Percentiles rank a stretch among this genome's conserved stretches.
Conservation (phyloP, 2,888 invertebrate species). For the Ichneumon xanthorius region DNA sequence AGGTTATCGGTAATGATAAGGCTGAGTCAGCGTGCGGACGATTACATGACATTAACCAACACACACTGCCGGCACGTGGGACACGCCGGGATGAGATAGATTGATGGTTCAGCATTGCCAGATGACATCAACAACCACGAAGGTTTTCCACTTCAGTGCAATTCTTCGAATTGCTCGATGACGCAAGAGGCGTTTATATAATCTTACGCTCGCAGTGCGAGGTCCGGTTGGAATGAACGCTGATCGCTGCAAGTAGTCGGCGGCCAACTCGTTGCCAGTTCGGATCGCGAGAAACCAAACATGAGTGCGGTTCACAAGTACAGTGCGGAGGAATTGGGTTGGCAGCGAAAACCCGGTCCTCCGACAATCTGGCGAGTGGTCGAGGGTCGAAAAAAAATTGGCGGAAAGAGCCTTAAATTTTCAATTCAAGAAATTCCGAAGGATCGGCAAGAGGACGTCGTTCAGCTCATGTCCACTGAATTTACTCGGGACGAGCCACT, state of each 20-base stretch:
- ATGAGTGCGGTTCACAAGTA: neutral
- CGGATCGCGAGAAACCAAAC: neutral
- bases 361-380: slow-evolving; percentile 75
- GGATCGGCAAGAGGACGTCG: slow-evolving; percentile 75
- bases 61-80: too few relatives aligned
- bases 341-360: slow-evolving; percentile 71
- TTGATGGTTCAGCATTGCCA: too few relatives aligned
- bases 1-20: too few relatives aligned
- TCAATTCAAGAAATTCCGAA: slow-evolving; percentile 78
- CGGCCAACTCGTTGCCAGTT: neutral
- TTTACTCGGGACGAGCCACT: slow-evolving; percentile 76
- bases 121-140: too few relatives aligned
- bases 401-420: slow-evolving; percentile 72
- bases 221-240: neutral
- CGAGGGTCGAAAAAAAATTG: slow-evolving; percentile 68
- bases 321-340: slow-evolving; percentile 26
- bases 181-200: neutral
- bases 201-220: neutral
- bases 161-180: too few relatives aligned
- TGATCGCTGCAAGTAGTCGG: neutral
- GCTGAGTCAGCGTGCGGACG: too few relatives aligned
- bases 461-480: slow-evolving; percentile 72
- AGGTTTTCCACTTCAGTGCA: too few relatives aligned
- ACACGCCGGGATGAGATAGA: too few relatives aligned
- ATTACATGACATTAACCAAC: too few relatives aligned